phyloP scores from a whole-genome alignment of 1,140 invertebrate species.

The Mycetomoellerius zeteki region DNA sequence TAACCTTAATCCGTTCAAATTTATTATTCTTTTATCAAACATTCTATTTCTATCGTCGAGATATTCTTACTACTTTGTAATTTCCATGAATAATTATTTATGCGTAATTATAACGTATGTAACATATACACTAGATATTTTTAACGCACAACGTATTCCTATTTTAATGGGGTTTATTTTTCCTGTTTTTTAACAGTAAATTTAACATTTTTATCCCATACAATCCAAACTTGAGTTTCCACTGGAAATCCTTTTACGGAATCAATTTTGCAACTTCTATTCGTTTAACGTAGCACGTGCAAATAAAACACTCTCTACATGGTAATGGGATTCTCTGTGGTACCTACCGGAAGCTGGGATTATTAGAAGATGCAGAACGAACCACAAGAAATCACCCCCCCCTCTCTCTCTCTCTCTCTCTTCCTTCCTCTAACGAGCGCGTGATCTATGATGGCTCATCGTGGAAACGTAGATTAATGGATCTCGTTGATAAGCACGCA shows the following conservation, averaged over 20 bases:
- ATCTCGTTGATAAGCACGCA: slow-evolving; percentile 59
- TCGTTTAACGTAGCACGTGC: slow-evolving; percentile 27
- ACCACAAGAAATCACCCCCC: slow-evolving; percentile 11
- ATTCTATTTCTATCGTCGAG: not conserved
- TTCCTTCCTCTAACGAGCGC: slow-evolving; percentile 23
- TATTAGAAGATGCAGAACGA: slow-evolving; percentile 53
- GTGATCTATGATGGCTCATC: slow-evolving; percentile 57
- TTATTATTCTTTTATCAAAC: not conserved
- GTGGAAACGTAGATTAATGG: slow-evolving; percentile 58
- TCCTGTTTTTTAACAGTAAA: not conserved
- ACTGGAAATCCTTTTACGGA: not conserved
- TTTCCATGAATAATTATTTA: not conserved
- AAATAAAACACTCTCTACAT: slow-evolving; percentile 36
- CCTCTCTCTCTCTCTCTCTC: not conserved
- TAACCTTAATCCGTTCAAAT: slow-evolving; percentile 22
- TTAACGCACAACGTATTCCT: not conserved
- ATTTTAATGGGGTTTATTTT: not conserved
- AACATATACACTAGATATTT: too few species aligned
- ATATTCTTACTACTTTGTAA: not conserved
- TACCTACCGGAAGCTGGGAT: slow-evolving; percentile 30
- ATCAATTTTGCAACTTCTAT: slow-evolving; percentile 29
- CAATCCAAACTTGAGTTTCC: not conserved
- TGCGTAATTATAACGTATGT: not conserved
- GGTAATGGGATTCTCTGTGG: slow-evolving; percentile 24
- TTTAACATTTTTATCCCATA: not conserved